Percentiles rank a stretch among this genome's conserved stretches.
phyloP scores from a whole-genome alignment of 1,140 invertebrate genomes.

The Muscidifurax raptorellus region DNA sequence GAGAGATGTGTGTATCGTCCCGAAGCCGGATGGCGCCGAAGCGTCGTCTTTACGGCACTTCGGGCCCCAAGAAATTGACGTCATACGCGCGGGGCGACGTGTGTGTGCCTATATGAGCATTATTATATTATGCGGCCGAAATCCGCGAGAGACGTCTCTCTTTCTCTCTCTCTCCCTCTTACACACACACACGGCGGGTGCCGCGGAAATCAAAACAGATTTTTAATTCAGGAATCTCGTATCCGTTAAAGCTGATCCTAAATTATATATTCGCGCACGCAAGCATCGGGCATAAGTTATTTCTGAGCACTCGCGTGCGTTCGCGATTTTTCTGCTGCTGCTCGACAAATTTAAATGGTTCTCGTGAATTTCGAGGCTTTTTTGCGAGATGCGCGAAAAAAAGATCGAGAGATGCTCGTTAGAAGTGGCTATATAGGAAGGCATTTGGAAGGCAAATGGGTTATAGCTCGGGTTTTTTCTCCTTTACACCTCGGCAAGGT shows the following conservation, averaged over 20 bases:
- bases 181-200: no score
- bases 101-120: constrained; percentile 3
- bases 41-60: constrained; percentile 58
- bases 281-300: not conserved
- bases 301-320: not conserved
- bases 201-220: constrained; percentile 56
- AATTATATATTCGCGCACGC: constrained; percentile 46
- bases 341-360: constrained; percentile 27
- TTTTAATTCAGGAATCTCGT: constrained; percentile 58
- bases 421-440: not conserved
- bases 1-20: not conserved
- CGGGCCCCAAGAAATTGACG: constrained; percentile 48
- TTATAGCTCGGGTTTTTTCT: not conserved
- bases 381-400: no score
- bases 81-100: constrained; percentile 29
- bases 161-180: no score
- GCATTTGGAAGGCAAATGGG: constrained; percentile 10
- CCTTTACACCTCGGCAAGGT: not conserved
- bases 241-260: constrained; percentile 54
- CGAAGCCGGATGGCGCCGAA: constrained; percentile 59
- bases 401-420: not conserved
- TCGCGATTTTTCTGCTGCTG: not conserved
- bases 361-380: not conserved
- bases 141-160: constrained; percentile 9
- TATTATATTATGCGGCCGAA: constrained; percentile 18